These are phyloP conservation scores for Scophthalmus maximus DNA, from an alignment of 2,113 vertebrate species.

Conservation along the genomic window DNA sequence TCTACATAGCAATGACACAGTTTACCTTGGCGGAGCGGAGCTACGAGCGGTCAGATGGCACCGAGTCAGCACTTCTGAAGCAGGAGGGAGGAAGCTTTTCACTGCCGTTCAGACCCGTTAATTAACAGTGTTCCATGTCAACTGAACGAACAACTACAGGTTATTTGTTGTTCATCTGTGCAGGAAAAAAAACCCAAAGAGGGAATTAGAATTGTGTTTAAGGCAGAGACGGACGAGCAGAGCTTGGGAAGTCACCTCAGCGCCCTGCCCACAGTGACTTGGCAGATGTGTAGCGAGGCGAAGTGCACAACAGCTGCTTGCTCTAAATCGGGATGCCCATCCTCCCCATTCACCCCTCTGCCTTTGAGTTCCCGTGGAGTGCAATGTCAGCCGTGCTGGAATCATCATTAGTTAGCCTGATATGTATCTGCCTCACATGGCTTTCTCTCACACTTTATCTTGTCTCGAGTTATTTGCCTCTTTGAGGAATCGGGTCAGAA, in stretches of 20 bases:
- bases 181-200: neutral
- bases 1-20: neutral
- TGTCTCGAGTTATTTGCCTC: neutral
- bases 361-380: conserved; percentile 78
- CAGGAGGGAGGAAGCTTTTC: neutral
- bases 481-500: conserved; percentile 13
- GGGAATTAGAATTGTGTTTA: neutral
- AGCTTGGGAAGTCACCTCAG: conserved; percentile 67
- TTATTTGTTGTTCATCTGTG: neutral
- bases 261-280: conserved; percentile 68
- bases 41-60: neutral
- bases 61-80: neutral
- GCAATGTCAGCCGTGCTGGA: conserved; percentile 79
- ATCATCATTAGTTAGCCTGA: conserved; percentile 74
- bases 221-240: neutral
- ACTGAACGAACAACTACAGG: too few species aligned
- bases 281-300: conserved; percentile 72
- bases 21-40: too few species aligned
- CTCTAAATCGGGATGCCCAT: conserved; percentile 74
- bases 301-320: conserved; percentile 76
- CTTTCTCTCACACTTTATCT: neutral
- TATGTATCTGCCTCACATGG: conserved; percentile 35
- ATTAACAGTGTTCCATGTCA: neutral
- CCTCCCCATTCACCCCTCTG: conserved; percentile 65
- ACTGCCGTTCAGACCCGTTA: neutral